Percentiles rank a stretch among this genome's conserved stretches.
phyloP scores from a whole-genome alignment of 2,888 invertebrate species.

The Coenonympha glycerion region DNA sequence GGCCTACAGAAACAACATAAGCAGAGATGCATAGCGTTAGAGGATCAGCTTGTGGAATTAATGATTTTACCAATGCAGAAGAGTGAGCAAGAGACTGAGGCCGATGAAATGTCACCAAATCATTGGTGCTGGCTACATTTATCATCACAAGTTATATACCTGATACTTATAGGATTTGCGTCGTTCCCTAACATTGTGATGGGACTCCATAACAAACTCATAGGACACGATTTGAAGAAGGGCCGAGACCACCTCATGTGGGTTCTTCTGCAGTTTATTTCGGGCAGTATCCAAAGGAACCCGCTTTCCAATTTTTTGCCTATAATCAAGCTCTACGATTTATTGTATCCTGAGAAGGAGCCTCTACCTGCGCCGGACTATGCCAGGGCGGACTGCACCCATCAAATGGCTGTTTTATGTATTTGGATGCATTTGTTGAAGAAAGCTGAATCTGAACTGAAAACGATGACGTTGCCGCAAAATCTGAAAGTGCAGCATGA shows the following conservation, averaged over 20 bases:
- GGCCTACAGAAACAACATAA: conserved; percentile 95
- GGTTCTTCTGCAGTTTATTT: conserved; percentile 97
- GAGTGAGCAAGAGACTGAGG: conserved; percentile 82
- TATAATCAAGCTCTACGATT: conserved; percentile 91
- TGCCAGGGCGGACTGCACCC: conserved; percentile 88
- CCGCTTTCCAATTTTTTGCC: conserved; percentile 91
- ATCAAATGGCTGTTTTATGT: conserved; percentile 95
- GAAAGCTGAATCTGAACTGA: conserved; percentile 92
- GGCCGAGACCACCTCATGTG: conserved; percentile 99
- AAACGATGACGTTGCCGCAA: conserved; percentile 86
- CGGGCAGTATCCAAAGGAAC: conserved; percentile 96
- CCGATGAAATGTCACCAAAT: conserved; percentile 78
- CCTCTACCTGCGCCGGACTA: conserved; percentile 92
- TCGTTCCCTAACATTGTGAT: conserved; percentile 94
- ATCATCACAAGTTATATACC: conserved; percentile 95
- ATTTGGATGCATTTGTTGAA: conserved; percentile 97
- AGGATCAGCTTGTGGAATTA: conserved; percentile 93
- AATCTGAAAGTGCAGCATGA: conserved; percentile 89
- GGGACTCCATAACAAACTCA: conserved; percentile 88
- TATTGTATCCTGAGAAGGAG: conserved; percentile 94
- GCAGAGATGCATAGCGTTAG: conserved; percentile 89
- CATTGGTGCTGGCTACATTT: conserved; percentile 95
- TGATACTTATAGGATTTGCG: conserved; percentile 95
- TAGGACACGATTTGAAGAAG: conserved; percentile 87
- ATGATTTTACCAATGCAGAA: conserved; percentile 94